phyloP scores from a whole-genome alignment of 2,113 vertebrate species.

The Macaca nemestrina region DNA sequence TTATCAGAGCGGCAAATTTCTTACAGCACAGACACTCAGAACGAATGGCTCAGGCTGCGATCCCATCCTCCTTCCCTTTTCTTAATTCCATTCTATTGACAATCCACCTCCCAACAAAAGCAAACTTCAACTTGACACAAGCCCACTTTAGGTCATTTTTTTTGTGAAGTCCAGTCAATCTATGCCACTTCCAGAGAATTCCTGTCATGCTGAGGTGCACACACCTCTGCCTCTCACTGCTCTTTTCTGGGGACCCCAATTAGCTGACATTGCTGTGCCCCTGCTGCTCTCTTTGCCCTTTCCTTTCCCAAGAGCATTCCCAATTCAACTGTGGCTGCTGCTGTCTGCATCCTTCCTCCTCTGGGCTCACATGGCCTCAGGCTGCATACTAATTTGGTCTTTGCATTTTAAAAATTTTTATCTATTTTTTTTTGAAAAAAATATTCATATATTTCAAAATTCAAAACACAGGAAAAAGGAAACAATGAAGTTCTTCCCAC shows the following conservation, averaged over 20 bases:
- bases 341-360: not conserved
- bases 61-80: not conserved
- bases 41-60: not conserved
- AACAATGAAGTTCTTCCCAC: not conserved
- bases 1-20: not conserved
- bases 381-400: conserved; percentile 24
- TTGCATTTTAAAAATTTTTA: not conserved
- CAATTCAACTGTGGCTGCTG: accelerated
- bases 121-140: not conserved
- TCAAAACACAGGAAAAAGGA: not conserved
- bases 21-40: not conserved
- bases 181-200: not conserved
- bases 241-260: not conserved
- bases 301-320: not conserved
- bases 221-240: not conserved
- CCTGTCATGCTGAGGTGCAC: not conserved
- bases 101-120: not conserved
- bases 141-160: not conserved
- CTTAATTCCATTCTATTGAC: not conserved
- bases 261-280: not conserved
- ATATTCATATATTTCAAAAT: conserved; percentile 8
- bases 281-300: not conserved
- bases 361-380: not conserved
- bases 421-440: not conserved
- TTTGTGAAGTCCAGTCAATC: not conserved